Percentiles rank a stretch among this genome's conserved stretches.
Conservation (phyloP, 2,113 vertebrate genomes). For the Chlorocebus sabaeus region DNA sequence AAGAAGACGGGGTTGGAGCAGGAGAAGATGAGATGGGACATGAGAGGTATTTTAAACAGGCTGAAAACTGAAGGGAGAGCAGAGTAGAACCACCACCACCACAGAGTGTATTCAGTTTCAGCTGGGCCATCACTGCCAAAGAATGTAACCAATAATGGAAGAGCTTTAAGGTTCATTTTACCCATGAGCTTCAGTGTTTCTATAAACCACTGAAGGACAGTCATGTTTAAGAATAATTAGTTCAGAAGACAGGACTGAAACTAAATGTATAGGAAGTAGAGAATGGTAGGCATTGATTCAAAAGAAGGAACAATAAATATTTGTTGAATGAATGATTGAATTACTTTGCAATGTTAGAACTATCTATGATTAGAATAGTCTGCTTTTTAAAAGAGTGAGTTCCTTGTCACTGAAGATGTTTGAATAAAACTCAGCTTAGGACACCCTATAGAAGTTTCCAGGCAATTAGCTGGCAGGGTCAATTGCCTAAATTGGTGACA, state of each 20-base stretch:
- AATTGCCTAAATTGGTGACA: neutral
- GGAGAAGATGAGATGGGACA: neutral
- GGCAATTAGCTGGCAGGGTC: neutral
- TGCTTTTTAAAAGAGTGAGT: neutral
- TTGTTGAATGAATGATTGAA: neutral
- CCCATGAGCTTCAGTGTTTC: neutral
- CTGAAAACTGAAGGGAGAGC: neutral
- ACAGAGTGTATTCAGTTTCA: neutral
- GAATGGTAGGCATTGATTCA: neutral
- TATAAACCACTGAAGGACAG: neutral
- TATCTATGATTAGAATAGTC: neutral
- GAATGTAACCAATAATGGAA: neutral
- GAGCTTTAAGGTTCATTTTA: neutral
- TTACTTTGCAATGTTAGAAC: neutral
- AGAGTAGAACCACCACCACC: fast-evolving
- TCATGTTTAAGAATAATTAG: neutral
- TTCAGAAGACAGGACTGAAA: neutral
- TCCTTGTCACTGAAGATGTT: neutral
- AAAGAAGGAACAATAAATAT: neutral
- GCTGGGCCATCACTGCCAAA: neutral
- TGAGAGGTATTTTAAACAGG: neutral
- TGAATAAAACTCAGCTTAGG: neutral
- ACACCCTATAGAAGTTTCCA: neutral
- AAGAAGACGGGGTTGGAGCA: neutral
- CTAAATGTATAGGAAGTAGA: neutral